Evolutionary conservation across 2,888 invertebrate species (phyloP), one percentile per base, ranked within the genome.

Genomic region (Drosophila nigricruria): DNA sequence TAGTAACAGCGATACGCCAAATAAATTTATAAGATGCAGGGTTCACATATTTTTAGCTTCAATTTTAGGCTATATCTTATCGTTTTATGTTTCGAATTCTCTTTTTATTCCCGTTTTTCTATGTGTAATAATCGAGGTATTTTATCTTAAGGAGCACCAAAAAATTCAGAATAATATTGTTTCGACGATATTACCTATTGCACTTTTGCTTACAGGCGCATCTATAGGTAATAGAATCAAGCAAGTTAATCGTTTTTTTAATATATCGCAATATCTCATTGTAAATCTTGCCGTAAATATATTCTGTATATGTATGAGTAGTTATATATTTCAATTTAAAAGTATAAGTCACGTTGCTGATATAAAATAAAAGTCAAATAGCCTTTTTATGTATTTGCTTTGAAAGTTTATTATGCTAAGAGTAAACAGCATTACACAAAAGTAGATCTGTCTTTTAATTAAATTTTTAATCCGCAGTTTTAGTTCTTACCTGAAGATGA

Each of bases 41-140:
- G 9, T 34, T 20, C 76, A 75, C 34, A 82, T 82, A 9, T 80
- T 80, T 54, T 1, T 68, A n/a, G 62, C 76, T n/a, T 82, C 79
- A 5, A 23, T 72, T 20, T 12, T 64, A 3, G 82, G 76, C 34
- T 80, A 65, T 30, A 50, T 70, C 23, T 45, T 82, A 14, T 72
- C 79, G 0, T 63, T 56, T n/a, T 76, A 68, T 45, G 45, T 50
- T 6, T 14, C 40, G 23, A 68, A 53, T 38, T 60, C 59, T 38
- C 60, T 79, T 0, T 79, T 82, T 43, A 32, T 70, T 20, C 82
- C 82, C 20, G 50, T 71, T 38, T 66, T 61, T 6, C 6, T 80
- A 16, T 69, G 81, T 16, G 25, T 80, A 49, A 45, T 82, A 40
- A 34, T 70, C 5, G 79, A 80, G 43, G 3, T 80, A 18, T 61